Evolutionary conservation across 1,140 invertebrate species (phyloP), one percentile per base, ranked within the genome.

Genomic region (Colletes gigas): DNA sequence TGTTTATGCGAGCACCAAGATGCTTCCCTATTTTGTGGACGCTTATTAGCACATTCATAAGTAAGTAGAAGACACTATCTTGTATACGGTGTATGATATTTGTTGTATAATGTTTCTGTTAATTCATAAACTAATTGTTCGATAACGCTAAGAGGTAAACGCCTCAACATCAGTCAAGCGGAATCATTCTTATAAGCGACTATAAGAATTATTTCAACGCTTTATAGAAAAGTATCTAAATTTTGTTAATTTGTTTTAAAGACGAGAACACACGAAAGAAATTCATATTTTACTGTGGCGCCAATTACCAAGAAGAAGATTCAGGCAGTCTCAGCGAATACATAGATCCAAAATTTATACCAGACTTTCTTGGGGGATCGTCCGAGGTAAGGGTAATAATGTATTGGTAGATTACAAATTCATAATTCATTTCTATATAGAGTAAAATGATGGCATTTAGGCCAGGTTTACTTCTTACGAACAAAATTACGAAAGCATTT

Each of bases 11-110:
- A 83, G 98, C 98, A 47, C 98, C 98, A 1, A 94, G 98, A 82
- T 98, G 99, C 63, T 99, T 99, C 91, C 98, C 98, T 1, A 98
- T 99, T 78, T 94, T 99, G n/a, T 99, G 98, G 98, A 99, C 98
- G 0, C 95, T 99, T 65, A 97, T 99, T 71, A 97, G 97, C 89
- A 98, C 98, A n/a, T 99, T 99, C 92, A 99, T 99, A 88, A 95
- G 96, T 96, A 91, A 94, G 50, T 9, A 50, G 92, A 50, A 72
- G 68, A 41, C n/a, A 71, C 60, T 78, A 76, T 78, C 54, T 78
- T 78, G 44, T 71, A 63, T 41, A 62, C 39, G 12, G n/a, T 63
- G 15, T 10, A 30, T 41, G 17, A 63, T 30, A 63, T 83, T 71
- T 15, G n/a, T 70, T 65, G 12, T 55, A 30, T 21, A 30, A 30